phyloP scores from a whole-genome alignment of 2,113 vertebrate species.

The Eurystomus gularis region DNA sequence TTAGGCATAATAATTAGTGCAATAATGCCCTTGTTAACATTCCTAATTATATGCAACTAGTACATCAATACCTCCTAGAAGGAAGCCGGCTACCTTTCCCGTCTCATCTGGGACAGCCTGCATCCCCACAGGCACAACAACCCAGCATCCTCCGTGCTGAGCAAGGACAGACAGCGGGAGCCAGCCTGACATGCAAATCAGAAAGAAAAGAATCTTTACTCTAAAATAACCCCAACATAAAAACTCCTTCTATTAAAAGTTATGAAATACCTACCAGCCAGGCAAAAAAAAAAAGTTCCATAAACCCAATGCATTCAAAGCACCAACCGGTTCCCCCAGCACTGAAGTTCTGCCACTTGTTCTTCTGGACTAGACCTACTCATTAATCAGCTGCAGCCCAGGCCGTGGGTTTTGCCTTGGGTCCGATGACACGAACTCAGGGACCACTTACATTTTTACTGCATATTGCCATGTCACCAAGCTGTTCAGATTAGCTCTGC shows the following conservation, averaged over 20 bases:
- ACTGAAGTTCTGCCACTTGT: background rate
- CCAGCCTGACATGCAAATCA: background rate
- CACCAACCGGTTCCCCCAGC: background rate
- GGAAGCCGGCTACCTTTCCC: background rate
- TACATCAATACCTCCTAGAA: background rate
- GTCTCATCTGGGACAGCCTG: background rate
- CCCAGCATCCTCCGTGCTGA: background rate
- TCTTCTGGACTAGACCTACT: background rate
- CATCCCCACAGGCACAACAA: background rate
- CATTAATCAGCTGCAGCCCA: background rate
- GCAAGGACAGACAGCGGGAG: background rate
- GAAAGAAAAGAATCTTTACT: background rate
- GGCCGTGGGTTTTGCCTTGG: background rate
- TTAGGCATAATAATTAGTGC: slow-evolving; percentile 46
- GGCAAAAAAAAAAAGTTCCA: background rate
- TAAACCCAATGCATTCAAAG: background rate
- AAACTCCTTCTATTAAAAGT: background rate
- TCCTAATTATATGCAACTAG: slow-evolving; percentile 17
- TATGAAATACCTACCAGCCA: background rate
- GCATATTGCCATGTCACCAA: background rate
- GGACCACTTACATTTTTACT: slow-evolving; percentile 5
- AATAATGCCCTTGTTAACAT: slow-evolving; percentile 47
- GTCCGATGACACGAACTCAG: background rate
- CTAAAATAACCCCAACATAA: background rate
- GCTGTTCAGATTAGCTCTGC: slow-evolving; percentile 59